Evolutionary conservation across 2,797 vertebrate species (phyloP).

Genomic region (Lacerta viridis): DNA sequence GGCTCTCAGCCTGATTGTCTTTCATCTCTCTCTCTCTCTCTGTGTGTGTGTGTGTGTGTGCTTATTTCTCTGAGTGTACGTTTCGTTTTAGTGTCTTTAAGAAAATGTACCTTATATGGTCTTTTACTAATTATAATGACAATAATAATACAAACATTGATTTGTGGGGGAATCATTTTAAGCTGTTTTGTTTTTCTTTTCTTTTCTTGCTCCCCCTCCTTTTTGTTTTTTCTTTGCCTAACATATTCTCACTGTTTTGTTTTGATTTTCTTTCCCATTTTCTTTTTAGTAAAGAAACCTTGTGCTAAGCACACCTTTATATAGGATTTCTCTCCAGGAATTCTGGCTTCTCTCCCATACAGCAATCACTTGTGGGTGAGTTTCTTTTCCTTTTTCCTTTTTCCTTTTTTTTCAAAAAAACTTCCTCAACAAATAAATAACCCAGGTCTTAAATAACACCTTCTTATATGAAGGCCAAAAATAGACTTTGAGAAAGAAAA

Average conservation of each 20-base stretch:
- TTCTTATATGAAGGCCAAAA: conserved; percentile 26
- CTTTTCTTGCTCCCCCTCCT: too few relatives aligned
- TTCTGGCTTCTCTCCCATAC: background rate
- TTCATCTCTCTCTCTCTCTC: background rate
- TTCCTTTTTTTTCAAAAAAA: background rate
- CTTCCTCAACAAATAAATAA: conserved; percentile 17
- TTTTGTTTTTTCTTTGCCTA: background rate
- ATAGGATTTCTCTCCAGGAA: conserved; percentile 32
- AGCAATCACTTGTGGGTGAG: background rate
- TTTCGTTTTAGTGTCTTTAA: background rate
- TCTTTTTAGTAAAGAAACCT: background rate
- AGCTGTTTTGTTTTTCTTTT: too few relatives aligned
- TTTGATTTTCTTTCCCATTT: background rate
- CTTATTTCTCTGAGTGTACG: background rate
- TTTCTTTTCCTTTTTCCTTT: background rate
- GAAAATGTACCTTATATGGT: background rate
- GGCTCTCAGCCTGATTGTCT: background rate
- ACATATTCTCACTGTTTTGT: background rate
- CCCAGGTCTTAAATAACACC: conserved; percentile 17
- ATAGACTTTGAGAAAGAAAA: background rate
- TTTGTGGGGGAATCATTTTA: background rate
- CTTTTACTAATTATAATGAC: background rate
- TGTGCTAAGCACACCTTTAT: background rate
- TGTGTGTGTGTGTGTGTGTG: background rate
- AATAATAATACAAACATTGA: background rate